A percentile compares a stretch with the other conserved stretches of the same genome.
Conservation (phyloP, 2,888 invertebrate species). For the Dolomedes plantarius region DNA sequence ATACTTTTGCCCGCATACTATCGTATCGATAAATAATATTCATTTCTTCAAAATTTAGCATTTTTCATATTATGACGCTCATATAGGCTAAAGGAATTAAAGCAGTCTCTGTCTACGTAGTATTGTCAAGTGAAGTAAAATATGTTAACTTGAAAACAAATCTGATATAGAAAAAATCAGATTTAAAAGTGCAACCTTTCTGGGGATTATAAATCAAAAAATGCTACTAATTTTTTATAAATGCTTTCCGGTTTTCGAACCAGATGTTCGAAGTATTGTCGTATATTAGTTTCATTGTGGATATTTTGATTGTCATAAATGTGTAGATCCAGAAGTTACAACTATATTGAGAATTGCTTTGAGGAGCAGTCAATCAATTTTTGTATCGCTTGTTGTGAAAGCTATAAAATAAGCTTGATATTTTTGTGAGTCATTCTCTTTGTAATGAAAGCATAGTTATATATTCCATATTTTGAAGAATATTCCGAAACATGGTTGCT, state of each 20-base stretch:
- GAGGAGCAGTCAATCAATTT: constrained; percentile 49
- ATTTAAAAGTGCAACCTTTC: too few species aligned
- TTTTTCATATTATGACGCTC: too few species aligned
- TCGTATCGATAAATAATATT: too few species aligned
- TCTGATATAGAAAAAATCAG: too few species aligned
- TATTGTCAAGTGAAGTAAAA: too few species aligned
- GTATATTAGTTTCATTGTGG: background rate
- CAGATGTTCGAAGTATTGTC: background rate
- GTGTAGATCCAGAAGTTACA: background rate
- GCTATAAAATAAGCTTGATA: constrained; percentile 57
- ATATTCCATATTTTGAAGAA: background rate
- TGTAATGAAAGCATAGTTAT: constrained; percentile 35
- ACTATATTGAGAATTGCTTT: background rate
- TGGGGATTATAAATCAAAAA: background rate
- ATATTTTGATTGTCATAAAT: background rate
- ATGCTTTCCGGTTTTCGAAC: background rate
- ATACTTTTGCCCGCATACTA: too few species aligned
- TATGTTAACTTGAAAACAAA: too few species aligned
- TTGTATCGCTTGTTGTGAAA: constrained; percentile 56
- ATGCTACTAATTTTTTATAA: background rate
- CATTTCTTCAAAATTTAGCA: too few species aligned
- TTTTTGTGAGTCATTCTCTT: constrained; percentile 59
- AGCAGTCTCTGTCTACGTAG: too few species aligned
- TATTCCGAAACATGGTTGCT: background rate
- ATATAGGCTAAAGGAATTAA: too few species aligned